Evolutionary conservation across 2,797 vertebrate species (phyloP), one percentile per base, ranked within the genome.

Genomic region (Sandelia bainsii): DNA sequence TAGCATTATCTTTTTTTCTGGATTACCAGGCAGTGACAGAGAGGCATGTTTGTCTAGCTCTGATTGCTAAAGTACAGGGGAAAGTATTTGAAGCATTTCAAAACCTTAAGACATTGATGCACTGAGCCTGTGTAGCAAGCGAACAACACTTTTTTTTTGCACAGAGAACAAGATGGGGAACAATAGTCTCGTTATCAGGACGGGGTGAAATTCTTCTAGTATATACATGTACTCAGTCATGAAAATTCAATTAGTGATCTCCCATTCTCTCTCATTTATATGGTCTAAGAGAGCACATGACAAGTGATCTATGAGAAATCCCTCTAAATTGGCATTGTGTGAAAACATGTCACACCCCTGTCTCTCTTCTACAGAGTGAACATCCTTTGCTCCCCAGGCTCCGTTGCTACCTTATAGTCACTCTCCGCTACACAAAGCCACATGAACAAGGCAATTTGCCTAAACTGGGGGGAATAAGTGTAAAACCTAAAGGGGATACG

Each of bases 391-490:
- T 93, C 93, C 93, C 93, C 92, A 93, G 93, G 92, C 92, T 92
- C 91, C 89, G 89, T 87, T 84, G 83, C 92, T 93, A 94, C 92
- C 93, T 94, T 93, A 91, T 90, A 93, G 93, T 94, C 93, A 93
- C 92, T 93, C 92, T 93, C 90, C 77, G 87, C 92, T 91, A 92
- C 93, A 94, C 93, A 93, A 93, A 94, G 93, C 92, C 91, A 92
- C 79, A 81, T 73, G 89, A 91, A 93, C 91, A 91, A 93, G 93
- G 92, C 93, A 93, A 94, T 94, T 94, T 94, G 92, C 92, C 93
- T 94, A 94, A 94, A 94, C 93, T 94, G 91, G 93, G 92, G 93
- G 93, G 93, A 94, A 94, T 94, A 94, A 93, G 93, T 93, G 90
- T 92, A 93, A 94, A 93, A 94, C 91, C 92, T 94, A 92, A 93